Evolutionary conservation across 1,140 invertebrate genomes (phyloP).

Genomic region (Cyrtorhinus lividipennis): DNA sequence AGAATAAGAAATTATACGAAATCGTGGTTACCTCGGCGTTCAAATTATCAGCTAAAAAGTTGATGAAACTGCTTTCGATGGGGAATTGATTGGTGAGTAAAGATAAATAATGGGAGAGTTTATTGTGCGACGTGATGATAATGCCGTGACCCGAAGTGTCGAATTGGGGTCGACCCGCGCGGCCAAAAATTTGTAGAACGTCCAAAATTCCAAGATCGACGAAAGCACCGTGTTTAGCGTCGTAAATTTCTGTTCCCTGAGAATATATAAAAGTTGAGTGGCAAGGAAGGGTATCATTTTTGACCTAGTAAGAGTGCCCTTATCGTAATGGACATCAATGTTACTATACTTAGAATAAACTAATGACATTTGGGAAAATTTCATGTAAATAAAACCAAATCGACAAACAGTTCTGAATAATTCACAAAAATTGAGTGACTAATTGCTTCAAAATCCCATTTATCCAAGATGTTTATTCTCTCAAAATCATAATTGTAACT

Average conservation of each 20-base stretch:
- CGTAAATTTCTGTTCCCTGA: conserved; percentile 94
- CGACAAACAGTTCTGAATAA: not conserved
- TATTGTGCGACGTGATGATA: conserved; percentile 89
- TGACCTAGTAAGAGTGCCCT: not conserved
- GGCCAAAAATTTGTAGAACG: conserved; percentile 97
- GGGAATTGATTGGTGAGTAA: conserved; percentile 92
- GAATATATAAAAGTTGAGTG: not conserved
- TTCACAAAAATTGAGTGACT: not conserved
- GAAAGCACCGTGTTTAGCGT: conserved; percentile 86
- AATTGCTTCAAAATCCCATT: not conserved
- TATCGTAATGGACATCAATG: too few relatives aligned
- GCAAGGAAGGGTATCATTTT: not conserved
- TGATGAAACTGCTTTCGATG: conserved; percentile 94
- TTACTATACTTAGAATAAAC: too few relatives aligned
- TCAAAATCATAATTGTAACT: too few relatives aligned
- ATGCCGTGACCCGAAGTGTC: conserved; percentile 79
- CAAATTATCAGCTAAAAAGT: conserved; percentile 83
- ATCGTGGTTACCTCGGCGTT: conserved; percentile 87
- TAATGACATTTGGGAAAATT: too few relatives aligned
- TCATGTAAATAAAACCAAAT: too few relatives aligned
- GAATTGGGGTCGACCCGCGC: conserved; percentile 91
- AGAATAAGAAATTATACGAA: conserved; percentile 13
- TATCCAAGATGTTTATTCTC: not conserved
- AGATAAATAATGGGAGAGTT: conserved; percentile 85
- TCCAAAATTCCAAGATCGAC: conserved; percentile 93